phyloP scores from a whole-genome alignment of 1,140 invertebrate genomes.

The Temnothorax curvispinosus region DNA sequence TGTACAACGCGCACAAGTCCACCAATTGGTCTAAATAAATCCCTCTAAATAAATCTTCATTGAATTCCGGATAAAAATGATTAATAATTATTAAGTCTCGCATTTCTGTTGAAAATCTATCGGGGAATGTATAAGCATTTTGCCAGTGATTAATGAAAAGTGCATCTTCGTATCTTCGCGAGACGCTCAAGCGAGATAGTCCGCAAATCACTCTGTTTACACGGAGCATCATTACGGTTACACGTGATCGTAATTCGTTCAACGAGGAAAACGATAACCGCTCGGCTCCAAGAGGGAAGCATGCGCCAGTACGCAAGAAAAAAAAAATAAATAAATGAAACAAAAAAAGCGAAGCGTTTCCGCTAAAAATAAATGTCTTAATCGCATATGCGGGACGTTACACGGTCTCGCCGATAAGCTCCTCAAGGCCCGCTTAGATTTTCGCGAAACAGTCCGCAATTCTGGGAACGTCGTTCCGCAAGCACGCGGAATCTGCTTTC shows the following conservation, averaged over 20 bases:
- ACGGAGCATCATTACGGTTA: neutral
- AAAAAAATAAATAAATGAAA: no score
- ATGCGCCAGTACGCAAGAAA: no score
- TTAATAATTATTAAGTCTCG: no score
- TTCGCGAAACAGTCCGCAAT: neutral
- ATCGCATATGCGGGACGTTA: neutral
- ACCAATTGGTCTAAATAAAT: no score
- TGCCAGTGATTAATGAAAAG: neutral
- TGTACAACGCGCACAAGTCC: neutral
- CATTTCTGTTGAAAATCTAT: neutral
- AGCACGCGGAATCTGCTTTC: neutral
- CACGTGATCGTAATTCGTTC: neutral
- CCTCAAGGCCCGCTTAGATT: neutral
- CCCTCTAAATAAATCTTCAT: neutral
- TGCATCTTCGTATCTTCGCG: neutral
- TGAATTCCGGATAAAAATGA: neutral
- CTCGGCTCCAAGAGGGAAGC: neutral
- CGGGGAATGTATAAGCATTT: neutral
- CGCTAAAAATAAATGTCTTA: neutral
- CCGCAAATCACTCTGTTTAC: slow-evolving; percentile 6
- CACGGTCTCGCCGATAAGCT: neutral
- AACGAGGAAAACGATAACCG: slow-evolving; percentile 5
- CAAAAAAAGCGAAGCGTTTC: neutral
- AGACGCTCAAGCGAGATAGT: neutral
- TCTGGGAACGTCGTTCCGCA: neutral